A percentile compares a stretch with the other conserved stretches of the same genome.
phyloP scores from a whole-genome alignment of 1,140 invertebrate species.

The Macrotrachela quadricornifera region DNA sequence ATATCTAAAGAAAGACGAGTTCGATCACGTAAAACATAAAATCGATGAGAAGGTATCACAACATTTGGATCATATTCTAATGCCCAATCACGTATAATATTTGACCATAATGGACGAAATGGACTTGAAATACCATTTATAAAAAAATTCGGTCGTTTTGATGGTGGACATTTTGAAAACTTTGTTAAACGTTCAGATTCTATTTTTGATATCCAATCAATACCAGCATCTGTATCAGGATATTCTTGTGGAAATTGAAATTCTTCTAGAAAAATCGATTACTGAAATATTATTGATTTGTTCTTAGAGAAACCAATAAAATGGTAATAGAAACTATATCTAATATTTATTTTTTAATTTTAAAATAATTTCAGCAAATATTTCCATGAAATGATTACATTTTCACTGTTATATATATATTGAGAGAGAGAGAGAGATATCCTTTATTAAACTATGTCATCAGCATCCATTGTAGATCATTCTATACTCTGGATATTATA shows the following conservation, averaged over 20 bases:
- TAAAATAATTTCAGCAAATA: background rate
- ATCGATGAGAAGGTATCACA: too few relatives aligned
- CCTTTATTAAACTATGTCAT: too few relatives aligned
- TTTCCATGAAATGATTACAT: background rate
- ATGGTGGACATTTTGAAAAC: background rate
- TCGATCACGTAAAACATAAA: too few relatives aligned
- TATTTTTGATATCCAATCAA: background rate
- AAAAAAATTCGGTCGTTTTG: conserved; percentile 2
- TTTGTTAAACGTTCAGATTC: background rate
- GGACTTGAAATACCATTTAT: background rate
- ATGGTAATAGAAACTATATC: background rate
- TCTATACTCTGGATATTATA: too few relatives aligned
- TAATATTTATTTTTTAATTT: background rate
- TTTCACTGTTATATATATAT: background rate
- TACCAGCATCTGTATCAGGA: background rate
- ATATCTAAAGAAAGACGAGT: too few relatives aligned
- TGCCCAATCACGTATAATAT: too few relatives aligned
- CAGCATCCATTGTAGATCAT: too few relatives aligned
- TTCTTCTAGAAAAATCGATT: background rate
- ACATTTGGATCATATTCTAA: too few relatives aligned
- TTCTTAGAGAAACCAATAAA: background rate
- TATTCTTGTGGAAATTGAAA: conserved; percentile 7
- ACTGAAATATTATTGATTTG: background rate
- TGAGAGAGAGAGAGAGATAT: too few relatives aligned
- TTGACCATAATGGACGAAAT: too few relatives aligned